These are phyloP conservation scores for Cheilosia variabilis DNA, from an alignment of 2,888 invertebrate genomes.

Conservation along the genomic window DNA sequence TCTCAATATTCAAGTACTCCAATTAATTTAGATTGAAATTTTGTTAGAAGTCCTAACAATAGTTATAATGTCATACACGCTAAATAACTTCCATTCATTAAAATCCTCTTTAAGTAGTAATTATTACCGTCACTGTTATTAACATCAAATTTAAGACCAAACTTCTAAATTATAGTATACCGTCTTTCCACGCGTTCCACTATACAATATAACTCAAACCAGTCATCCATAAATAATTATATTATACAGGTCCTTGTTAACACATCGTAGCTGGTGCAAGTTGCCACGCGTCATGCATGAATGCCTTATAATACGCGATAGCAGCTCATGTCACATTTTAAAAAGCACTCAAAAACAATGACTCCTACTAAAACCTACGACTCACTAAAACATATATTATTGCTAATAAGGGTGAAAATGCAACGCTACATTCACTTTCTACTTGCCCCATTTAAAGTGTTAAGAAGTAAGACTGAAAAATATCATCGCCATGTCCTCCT, in stretches of 20 bases:
- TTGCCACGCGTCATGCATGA: constrained; percentile 2
- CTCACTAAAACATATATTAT: constrained; percentile 42
- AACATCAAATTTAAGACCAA: constrained; percentile 6
- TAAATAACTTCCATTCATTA: background rate
- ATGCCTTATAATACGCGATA: background rate
- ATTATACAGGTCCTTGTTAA: constrained; percentile 55
- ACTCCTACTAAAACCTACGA: constrained; percentile 23
- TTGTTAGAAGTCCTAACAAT: background rate
- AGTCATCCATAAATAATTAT: constrained; percentile 57
- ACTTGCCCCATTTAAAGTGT: constrained; percentile 25
- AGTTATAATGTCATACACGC: background rate
- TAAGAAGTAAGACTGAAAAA: constrained; percentile 47
- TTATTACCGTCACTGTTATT: constrained; percentile 9
- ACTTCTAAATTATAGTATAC: background rate
- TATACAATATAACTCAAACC: constrained; percentile 16
- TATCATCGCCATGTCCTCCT: constrained; percentile 13
- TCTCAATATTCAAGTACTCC: no score
- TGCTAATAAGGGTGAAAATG: constrained; percentile 38
- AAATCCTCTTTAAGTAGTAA: background rate
- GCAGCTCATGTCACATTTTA: background rate
- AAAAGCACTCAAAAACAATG: constrained; percentile 49
- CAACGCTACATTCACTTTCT: constrained; percentile 31
- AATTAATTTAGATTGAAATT: no score
- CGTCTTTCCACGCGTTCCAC: background rate
- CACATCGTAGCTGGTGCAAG: constrained; percentile 17